Base-by-base conservation (phyloP, 2,888 invertebrate species). In the Cremastinae sp. region DNA sequence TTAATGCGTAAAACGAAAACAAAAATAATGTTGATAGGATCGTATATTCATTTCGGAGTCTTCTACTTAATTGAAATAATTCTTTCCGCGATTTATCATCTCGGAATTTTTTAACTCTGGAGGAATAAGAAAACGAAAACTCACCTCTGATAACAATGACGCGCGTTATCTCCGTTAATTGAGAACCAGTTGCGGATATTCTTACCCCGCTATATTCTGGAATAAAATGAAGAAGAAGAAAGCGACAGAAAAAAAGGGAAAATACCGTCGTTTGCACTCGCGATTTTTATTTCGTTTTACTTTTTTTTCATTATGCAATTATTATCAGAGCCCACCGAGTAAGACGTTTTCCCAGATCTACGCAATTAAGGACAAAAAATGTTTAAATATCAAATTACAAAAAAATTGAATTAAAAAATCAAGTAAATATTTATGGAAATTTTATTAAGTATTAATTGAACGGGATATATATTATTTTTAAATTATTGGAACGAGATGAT, bases 181-280 rank as follows among this genome's bases (percentile, higher is more conserved):
- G 79, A 76, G 79, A 79, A 75, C 78, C 75, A 76, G 79, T 79
- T 78, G n/a, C n/a, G 79, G 59, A 64, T 18, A 62, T 64, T 43
- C 58, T 65, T 59, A 53, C 39, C 45, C 7, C 51, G 14, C 37
- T 39, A n/a, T 28, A 28, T 35, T 62, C 22, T 43, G 62, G 62
- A 71, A 71, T 71, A 47, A 73, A 72, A 68, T 55, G 43, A 53
- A 10, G 51, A 9, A 9, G 56, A 20, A 35, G 12, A 41, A 9
- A 41, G 41, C 41, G 10, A 41, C 12, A 8, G 12, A 3, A 5
- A 3, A 8, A 8, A 3, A 5, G 2, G n/a, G 9, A 12, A 41
- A 12, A 65, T 56, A 45, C 41, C 47, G 39, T 64, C 53, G 55
- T 18, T 43, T 20, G 51, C 41, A 51, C 58, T 72, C 72, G 62